Percentiles rank a stretch among this genome's conserved stretches.
phyloP scores from a whole-genome alignment of 2,797 vertebrate genomes.

The Phoebastria nigripes region DNA sequence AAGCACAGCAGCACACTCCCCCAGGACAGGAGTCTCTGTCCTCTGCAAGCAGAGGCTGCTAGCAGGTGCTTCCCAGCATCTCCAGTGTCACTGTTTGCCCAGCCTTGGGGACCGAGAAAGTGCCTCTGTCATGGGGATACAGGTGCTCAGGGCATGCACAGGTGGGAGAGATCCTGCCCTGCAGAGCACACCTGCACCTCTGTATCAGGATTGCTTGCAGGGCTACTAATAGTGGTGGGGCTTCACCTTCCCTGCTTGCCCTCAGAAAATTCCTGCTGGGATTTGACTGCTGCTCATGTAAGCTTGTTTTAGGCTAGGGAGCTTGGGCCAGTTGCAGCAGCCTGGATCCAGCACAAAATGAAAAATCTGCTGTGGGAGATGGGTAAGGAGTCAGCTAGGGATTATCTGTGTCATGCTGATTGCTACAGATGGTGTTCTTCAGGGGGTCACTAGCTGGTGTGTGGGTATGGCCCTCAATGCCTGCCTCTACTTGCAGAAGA shows the following conservation, averaged over 20 bases:
- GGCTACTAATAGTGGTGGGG: neutral
- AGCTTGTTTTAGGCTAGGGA: neutral
- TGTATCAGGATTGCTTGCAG: neutral
- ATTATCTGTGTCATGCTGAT: neutral
- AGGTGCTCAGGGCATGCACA: neutral
- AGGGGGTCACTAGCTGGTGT: neutral
- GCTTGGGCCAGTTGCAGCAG: neutral
- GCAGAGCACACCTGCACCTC: neutral
- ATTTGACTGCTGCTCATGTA: neutral
- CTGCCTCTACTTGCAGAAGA: neutral
- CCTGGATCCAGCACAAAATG: neutral
- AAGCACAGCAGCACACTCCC: neutral
- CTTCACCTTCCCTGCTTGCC: fast-evolving
- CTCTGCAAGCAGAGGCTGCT: neutral
- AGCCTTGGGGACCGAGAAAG: neutral
- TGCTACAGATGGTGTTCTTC: neutral
- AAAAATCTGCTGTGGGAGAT: neutral
- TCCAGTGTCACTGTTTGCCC: neutral
- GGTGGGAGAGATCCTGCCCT: neutral
- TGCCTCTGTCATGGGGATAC: neutral
- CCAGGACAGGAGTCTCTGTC: neutral
- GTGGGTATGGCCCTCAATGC: neutral
- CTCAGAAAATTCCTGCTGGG: neutral
- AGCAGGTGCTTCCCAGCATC: neutral
- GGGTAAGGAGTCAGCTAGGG: neutral